Evolutionary conservation across 2,797 vertebrate species (phyloP), one percentile per base, ranked within the genome.

Genomic region (Simalia tracyae): DNA sequence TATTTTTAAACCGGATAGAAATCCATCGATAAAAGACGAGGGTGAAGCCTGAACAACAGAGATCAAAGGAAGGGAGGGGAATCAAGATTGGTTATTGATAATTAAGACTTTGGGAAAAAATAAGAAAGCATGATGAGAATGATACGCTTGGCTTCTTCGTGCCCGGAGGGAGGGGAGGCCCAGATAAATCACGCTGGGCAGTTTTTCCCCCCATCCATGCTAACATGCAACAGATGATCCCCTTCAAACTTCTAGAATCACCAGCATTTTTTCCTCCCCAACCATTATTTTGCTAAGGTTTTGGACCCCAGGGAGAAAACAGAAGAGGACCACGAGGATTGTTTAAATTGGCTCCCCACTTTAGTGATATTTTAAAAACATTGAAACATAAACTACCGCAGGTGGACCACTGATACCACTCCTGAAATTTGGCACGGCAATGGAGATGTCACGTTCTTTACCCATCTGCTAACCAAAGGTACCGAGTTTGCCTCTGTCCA

Each of bases 1-100:
- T 96, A 96, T 96, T 97, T 97, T 96, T 96, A 96, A 97, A 95
- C 87, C 0, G 57, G 91, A 87, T 91, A 92, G 76, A 68, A 10
- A 0, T 10, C 84, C 17, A 28, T 31, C 91, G 84, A 90, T 84
- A 90, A 90, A 95, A 94, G 90, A 68, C 6, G 9, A 90, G 94
- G 93, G 26, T 4, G n/a, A 28, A 61, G 57, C 93, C 87, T 63
- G 91, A 93, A 64, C 90, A 96, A 76, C 46, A 94, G 89, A 91
- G 63, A 92, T 87, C 89, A 90, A 54, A 60, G 59, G 57, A 36
- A 26, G n/a, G 26, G 87, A 28, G n/a, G 72, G 93, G 92, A 89
- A 28, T 11, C 66, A 93, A 96, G 94, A 95, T 94, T 94, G 93
- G 94, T 94, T 95, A 95, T 85, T 9, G 91, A 95, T 95, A 95